Evolutionary conservation across 1,140 invertebrate species (phyloP).

Genomic region (Mercenaria mercenaria): DNA sequence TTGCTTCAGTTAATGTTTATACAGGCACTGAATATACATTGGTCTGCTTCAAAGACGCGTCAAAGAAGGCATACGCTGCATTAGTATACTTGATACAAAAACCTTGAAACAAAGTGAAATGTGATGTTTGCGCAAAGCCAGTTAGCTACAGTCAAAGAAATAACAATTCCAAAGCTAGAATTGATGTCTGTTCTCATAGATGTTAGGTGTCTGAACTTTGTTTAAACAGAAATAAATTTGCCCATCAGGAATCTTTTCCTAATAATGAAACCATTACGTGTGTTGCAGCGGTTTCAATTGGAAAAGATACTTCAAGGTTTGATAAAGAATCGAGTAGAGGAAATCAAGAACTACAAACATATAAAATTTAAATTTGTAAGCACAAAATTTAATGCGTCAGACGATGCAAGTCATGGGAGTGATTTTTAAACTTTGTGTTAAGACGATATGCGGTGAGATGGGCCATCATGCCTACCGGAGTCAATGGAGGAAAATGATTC

Average conservation of each 20-base stretch:
- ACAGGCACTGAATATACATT: background rate
- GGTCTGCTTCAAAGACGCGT: constrained; percentile 8
- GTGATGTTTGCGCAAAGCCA: background rate
- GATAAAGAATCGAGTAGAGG: background rate
- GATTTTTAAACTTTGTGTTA: too few relatives aligned
- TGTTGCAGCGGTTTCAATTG: background rate
- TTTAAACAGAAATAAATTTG: background rate
- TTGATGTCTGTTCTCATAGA: background rate
- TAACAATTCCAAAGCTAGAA: constrained; percentile 25
- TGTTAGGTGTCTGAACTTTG: background rate
- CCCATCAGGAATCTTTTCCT: too few relatives aligned
- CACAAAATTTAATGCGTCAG: background rate
- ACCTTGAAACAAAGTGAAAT: background rate
- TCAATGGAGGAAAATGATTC: background rate
- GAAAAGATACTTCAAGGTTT: background rate
- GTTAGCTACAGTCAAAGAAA: background rate
- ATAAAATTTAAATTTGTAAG: background rate
- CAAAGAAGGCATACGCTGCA: constrained; percentile 6
- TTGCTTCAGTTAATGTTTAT: too few relatives aligned
- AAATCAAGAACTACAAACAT: background rate
- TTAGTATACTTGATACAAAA: background rate
- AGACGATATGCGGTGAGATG: background rate
- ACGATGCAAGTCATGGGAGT: background rate
- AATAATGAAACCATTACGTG: background rate
- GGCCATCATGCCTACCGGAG: background rate